These are phyloP conservation scores for Lota lota DNA, from an alignment of 2,113 vertebrate genomes.

Conservation along the genomic window DNA sequence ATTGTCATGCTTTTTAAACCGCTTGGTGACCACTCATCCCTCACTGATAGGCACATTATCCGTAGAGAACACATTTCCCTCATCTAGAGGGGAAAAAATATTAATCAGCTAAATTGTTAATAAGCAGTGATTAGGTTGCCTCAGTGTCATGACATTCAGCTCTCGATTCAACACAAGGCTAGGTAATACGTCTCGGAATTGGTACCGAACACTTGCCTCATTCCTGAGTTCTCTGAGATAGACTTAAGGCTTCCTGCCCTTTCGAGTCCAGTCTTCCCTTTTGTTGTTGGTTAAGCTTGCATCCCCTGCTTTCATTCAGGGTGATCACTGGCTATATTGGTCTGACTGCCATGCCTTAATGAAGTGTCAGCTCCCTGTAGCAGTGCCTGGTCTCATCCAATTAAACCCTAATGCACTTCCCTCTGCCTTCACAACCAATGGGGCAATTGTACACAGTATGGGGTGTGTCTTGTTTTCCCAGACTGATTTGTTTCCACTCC, in stretches of 20 bases:
- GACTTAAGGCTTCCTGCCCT: too few relatives aligned
- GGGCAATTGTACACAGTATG: background rate
- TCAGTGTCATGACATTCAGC: slow-evolving; percentile 16
- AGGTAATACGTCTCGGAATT: background rate
- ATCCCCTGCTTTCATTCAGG: slow-evolving; percentile 15
- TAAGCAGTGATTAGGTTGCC: slow-evolving; percentile 26
- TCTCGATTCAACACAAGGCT: background rate
- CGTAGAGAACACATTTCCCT: slow-evolving; percentile 25
- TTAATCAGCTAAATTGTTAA: slow-evolving; percentile 36
- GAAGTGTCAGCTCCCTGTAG: slow-evolving; percentile 48
- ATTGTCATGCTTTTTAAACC: slow-evolving; percentile 44
- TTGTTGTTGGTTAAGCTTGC: slow-evolving; percentile 14
- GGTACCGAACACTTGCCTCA: too few relatives aligned
- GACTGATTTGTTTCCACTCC: background rate
- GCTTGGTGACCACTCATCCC: slow-evolving; percentile 41
- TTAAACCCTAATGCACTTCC: slow-evolving; percentile 46
- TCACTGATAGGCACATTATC: slow-evolving; percentile 44
- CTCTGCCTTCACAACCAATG: slow-evolving; percentile 32
- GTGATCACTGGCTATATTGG: slow-evolving; percentile 23
- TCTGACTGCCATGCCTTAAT: slow-evolving; percentile 48
- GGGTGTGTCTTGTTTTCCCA: background rate
- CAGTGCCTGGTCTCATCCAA: slow-evolving; percentile 41
- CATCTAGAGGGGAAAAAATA: slow-evolving; percentile 30
- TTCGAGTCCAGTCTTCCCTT: slow-evolving; percentile 2
- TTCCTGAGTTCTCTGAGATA: too few relatives aligned